Evolutionary conservation across 64 coral and sea anemone genomes (phyloP), one percentile per base, ranked within the genome.

Genomic region (Actinia tenebrosa): DNA sequence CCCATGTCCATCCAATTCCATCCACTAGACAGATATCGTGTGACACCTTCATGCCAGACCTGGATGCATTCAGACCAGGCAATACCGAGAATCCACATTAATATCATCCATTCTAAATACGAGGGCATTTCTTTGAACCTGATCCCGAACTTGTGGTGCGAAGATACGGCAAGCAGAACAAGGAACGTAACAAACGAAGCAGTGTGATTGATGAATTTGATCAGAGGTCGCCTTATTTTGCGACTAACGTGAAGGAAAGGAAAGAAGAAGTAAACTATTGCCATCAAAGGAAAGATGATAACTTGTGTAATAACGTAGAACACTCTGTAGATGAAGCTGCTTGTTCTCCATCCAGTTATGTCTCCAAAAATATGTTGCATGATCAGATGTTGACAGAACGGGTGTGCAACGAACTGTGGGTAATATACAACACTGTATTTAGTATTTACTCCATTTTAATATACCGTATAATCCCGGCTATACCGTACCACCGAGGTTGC

Each of bases 1-100:
- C 90, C 89, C 5, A 99, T 90, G 22, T 99, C 97, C 97, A 99
- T 99, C 97, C 97, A 99, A 25, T 99, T 95, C 97, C 97, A 99
- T 1, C 97, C 97, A 3, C 90, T 93, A 2, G 93, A 93, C 27
- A 99, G 77, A 66, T 99, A 99, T 30, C 97, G 84, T 45, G 83
- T 56, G 0, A 88, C 69, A 4, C 97, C 97, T 16, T 99, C 97
- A 16, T 91, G 84, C 75, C 89, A 81, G 3, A 99, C 90, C 43
- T 99, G 97, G 23, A 95, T 99, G 14, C 91, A 93, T 80, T 99
- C 97, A 6, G 88, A 89, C 97, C 97, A 99, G 23, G 93, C 90
- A 55, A 99, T 84, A 44, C 97, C 97, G 62, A 99, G 93, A 47
- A 99, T 87, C 88, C 93, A 99, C 22, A 92, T 80, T 4, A 99